Base-by-base conservation (phyloP, 1,140 invertebrate species). In the Calliphora vicina region DNA sequence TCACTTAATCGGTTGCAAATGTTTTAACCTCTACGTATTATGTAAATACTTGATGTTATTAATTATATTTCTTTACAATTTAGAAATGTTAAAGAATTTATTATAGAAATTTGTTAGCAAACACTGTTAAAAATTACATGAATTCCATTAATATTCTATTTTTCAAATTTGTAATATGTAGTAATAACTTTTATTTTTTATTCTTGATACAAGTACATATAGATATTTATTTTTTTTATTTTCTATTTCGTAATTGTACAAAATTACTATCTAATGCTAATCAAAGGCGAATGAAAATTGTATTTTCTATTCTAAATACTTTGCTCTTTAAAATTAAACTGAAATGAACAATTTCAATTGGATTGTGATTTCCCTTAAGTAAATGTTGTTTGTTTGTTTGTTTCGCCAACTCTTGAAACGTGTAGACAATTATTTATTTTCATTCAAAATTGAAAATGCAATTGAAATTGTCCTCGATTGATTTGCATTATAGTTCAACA, bases 251-350 rank as follows among this genome's bases (percentile, higher is more conserved):
- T 81, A 67, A 67, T 67, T 67, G 20, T 2, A 67, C 61, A 25
- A 67, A 76, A 43, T 35, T 76, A 35, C 73, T 35, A 35, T 5
- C 12, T 50, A 50, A 50, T 13, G 4, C 17, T 50, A 67, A 25
- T 25, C 9, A 23, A 67, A 67, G 17, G 15, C 50, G 50, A 57
- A 57, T 2, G 50, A 57, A 57, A 57, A 8, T 35, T 35, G 10
- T 35, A 8, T 35, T 35, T 35, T 35, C 42, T 10, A 23, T 78
- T 78, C 74, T 43, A 42, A 78, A 78, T 78, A 43, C 74, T 78
- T 78, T 78, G 74, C 74, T 78, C 74, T 78, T 78, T 78, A n/a
- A 43, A 78, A 43, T 78, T 78, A 42, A 78, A 78, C 74, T 78
- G 23, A 78, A 78, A 23, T 78, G 74, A 20, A 67, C n/a, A 78